A percentile compares a stretch with the other conserved stretches of the same genome.
These are phyloP conservation scores for Pseudanteris insignis DNA, from an alignment of 2,888 invertebrate genomes.

Conservation along the genomic window DNA sequence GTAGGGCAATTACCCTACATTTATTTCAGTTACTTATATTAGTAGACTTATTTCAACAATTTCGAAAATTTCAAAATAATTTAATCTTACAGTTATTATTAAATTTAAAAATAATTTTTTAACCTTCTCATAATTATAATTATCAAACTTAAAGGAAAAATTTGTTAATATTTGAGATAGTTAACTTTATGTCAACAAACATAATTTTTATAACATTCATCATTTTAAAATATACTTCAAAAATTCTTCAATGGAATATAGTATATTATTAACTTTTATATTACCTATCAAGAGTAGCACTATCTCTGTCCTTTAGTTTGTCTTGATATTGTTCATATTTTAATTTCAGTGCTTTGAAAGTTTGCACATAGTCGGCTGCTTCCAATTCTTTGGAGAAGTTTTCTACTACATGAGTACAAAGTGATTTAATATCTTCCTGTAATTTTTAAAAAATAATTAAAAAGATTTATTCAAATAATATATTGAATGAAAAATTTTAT, in stretches of 20 bases:
- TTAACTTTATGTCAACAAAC: too few relatives aligned
- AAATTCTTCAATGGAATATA: conserved; percentile 7
- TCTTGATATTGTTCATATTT: conserved; percentile 93
- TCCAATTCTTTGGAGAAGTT: conserved; percentile 95
- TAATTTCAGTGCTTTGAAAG: conserved; percentile 91
- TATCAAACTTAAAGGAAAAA: too few relatives aligned
- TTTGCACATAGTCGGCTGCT: conserved; percentile 96
- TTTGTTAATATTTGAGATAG: too few relatives aligned
- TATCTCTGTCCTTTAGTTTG: conserved; percentile 85
- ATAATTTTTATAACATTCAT: too few relatives aligned
- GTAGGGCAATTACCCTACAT: too few relatives aligned
- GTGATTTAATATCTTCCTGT: conserved; percentile 86
- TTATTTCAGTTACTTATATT: too few relatives aligned
- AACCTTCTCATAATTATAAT: too few relatives aligned
- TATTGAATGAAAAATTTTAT: conserved; percentile 65
- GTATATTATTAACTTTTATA: too few relatives aligned
- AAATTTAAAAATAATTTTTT: too few relatives aligned
- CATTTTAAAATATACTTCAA: background rate
- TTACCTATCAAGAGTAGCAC: conserved; percentile 78
- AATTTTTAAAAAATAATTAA: conserved; percentile 47
- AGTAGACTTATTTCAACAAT: too few relatives aligned
- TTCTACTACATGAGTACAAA: conserved; percentile 94
- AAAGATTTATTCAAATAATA: background rate
- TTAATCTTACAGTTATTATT: too few relatives aligned
- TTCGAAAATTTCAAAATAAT: too few relatives aligned